Base-by-base conservation (phyloP, 2,888 invertebrate genomes). In the Mesoligia furuncula region DNA sequence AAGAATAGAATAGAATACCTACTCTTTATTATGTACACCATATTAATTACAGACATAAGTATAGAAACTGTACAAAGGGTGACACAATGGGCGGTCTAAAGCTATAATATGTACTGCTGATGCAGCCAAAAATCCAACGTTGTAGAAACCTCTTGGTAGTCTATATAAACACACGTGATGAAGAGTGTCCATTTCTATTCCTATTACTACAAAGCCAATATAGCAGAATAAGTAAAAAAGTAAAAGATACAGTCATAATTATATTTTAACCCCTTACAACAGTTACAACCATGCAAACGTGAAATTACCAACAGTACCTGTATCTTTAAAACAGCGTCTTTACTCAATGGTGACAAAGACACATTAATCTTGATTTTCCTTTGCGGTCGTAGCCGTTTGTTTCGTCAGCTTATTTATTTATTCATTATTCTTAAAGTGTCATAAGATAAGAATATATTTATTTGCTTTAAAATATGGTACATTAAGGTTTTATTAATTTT, bases 341-440 rank as follows among this genome's bases (percentile, higher is more conserved):
- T 48, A 77, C 78, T 24, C 17, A 54, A 57, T 57, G 36, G 45
- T 48, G 36, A 39, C 39, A 64, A 39, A 6, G 15, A 5, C 36
- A 36, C 36, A 77, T 78, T 64, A 15, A 64, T 78, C 78, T 78
- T 69, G 17, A 54, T 62, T 61, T 31, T 31, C 51, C 20, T 77
- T 78, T 39, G 64, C 54, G 54, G 45, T 11, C 24, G 45, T 64
- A 57, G 54, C 9, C 11, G 39, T 78, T 65, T 48, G n/a, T 78
- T 69, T 77, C 27, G 1, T 20, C 15, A 57, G 57, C 20, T 54
- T 48, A n/a, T 27, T 61, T 42, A 67, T 62, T 62, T 62, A n/a
- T 61, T n/a, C 36, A 6, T 36, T 31, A n/a, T 31, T 42, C 51
- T 54, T 67, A 8, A 31, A 51, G 17, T 57, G 11, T 39, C 39